phyloP scores from a whole-genome alignment of 2,888 invertebrate genomes.

The Xylota segnis region DNA sequence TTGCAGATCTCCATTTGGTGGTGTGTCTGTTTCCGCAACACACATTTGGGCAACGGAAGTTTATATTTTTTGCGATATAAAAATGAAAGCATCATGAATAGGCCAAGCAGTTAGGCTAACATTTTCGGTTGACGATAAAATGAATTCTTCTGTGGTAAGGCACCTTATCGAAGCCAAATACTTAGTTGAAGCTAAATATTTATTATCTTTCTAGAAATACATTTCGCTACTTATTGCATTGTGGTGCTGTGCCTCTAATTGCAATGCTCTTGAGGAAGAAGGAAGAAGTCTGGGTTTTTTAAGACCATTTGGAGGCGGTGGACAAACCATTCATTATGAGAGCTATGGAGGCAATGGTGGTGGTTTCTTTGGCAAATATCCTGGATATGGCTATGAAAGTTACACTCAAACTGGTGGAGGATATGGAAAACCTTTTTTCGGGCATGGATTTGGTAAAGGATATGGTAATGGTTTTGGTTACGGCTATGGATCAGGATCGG shows the following conservation, averaged over 20 bases:
- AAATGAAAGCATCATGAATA: constrained; percentile 14
- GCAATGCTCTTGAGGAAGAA: constrained; percentile 30
- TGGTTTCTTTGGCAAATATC: constrained; percentile 39
- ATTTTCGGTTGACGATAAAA: not conserved
- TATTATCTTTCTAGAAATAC: not conserved
- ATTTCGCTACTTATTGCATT: not conserved
- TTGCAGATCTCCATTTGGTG: constrained; percentile 39
- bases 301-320: constrained; percentile 32
- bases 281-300: constrained; percentile 55
- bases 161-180: not conserved
- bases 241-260: not conserved
- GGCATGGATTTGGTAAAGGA: constrained; percentile 20
- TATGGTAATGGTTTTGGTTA: constrained; percentile 28
- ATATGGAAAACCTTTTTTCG: constrained; percentile 54
- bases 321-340: constrained; percentile 49
- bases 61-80: constrained; percentile 37
- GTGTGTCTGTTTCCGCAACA: constrained; percentile 12
- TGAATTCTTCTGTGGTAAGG: constrained; percentile 18
- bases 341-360: constrained; percentile 36
- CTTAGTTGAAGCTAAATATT: not conserved
- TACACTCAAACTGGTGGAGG: constrained; percentile 35
- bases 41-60: constrained; percentile 57
- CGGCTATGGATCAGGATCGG: constrained; percentile 11
- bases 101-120: constrained; percentile 1
- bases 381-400: constrained; percentile 58